Evolutionary conservation across 2,113 vertebrate genomes (phyloP).

Genomic region (Leptocoma aspasia): DNA sequence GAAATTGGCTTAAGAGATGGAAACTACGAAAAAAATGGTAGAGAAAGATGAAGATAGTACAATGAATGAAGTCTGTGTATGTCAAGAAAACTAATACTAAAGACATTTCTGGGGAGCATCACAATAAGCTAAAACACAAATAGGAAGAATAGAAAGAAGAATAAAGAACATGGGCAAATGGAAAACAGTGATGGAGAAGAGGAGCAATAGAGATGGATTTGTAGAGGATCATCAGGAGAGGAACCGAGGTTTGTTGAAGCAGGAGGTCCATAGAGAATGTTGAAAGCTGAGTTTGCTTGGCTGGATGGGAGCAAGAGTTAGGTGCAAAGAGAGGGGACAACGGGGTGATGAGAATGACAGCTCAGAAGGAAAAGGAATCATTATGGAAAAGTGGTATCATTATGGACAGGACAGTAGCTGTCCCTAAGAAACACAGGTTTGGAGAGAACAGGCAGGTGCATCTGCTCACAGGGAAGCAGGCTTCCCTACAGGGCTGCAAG

Average conservation of each 20-base stretch:
- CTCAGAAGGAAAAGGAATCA: too few species aligned
- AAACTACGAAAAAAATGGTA: background rate
- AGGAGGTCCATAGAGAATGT: background rate
- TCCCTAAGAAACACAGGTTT: background rate
- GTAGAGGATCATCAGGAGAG: background rate
- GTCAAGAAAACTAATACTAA: background rate
- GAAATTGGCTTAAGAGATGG: background rate
- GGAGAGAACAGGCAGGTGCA: background rate
- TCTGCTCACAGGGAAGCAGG: background rate
- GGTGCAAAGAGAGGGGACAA: background rate
- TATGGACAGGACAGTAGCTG: background rate
- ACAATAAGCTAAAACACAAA: background rate
- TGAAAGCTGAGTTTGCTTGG: background rate
- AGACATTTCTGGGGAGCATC: background rate
- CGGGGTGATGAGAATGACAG: background rate
- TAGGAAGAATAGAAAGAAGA: background rate
- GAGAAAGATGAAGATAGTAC: background rate
- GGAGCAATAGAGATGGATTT: background rate
- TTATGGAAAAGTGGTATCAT: background rate
- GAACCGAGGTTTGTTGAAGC: background rate
- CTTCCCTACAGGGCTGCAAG: background rate
- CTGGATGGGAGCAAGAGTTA: background rate
- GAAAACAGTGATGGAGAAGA: background rate
- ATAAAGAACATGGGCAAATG: background rate
- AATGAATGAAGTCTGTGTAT: background rate